Evolutionary conservation across 2,113 vertebrate species (phyloP), one percentile per base, ranked within the genome.

Genomic region (Brienomyrus brachyistius): DNA sequence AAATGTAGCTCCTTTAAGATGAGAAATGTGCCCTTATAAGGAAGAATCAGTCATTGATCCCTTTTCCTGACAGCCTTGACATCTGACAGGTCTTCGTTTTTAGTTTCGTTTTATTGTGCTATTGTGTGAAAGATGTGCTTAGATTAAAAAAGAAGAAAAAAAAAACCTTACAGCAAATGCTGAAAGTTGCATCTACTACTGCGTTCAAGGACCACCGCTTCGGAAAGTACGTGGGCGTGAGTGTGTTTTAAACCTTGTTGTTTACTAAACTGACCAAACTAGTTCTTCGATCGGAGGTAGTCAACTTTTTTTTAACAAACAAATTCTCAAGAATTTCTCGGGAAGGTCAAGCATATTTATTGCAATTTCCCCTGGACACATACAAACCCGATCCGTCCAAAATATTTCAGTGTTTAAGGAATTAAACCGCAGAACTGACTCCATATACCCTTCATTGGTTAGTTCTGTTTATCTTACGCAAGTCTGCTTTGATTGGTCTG

Each of bases 151-250:
- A 27, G 88, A 85, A 66, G n/a, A 11, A 89, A 83, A 77, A 89
- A 86, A 45, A 47, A n/a, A 80, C 52, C 31, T 35, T 19, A 35
- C 74, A 90, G 66, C 54, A 88, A 90, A 93, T 90, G 90, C 10
- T 4, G 87, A 88, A 92, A 92, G 91, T 93, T 90, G 90, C 91
- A 51, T 35, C 91, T 92, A 92, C 86, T 92, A 94, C 92, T 95
- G 82, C 3, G 23, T 93, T 95, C 91, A 94, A 94, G 92, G 94
- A 95, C 93, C 94, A 93, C 94, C 93, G 92, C 91, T 89, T 93
- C 52, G 92, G 95, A 95, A 96, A 94, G 90, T 92, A 92, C 1
- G 93, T 92, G 94, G 95, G 92, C 94, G 95, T 91, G 95, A 93
- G 90, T 6, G 89, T 91, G 90, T 94, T 62, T 56, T 91, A 88